Evolutionary conservation across 2,113 vertebrate species (phyloP).

Genomic region (Mugil cephalus): DNA sequence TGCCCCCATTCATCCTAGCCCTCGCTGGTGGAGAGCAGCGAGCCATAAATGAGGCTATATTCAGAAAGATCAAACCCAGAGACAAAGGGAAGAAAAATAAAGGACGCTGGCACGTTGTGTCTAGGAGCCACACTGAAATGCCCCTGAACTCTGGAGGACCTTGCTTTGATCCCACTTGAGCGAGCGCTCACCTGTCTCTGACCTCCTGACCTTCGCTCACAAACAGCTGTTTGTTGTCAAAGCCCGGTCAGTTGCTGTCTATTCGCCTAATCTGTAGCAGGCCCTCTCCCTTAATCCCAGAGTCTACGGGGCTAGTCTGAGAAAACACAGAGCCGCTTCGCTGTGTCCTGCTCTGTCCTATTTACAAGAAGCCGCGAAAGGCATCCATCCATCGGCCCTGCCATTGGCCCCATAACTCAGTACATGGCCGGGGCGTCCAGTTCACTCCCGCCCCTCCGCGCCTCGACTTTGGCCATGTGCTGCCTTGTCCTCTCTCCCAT

Average conservation of each 20-base stretch:
- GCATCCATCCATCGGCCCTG: conserved; percentile 40
- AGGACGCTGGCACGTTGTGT: conserved; percentile 17
- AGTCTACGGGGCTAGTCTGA: conserved; percentile 15
- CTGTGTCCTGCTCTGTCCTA: conserved; percentile 31
- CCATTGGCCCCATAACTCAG: conserved; percentile 36
- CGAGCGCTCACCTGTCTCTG: conserved; percentile 29
- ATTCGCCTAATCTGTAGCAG: conserved; percentile 37
- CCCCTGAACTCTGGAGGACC: conserved; percentile 58
- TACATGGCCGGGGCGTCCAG: conserved; percentile 16
- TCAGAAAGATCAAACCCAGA: conserved; percentile 47
- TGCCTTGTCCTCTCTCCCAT: conserved; percentile 24
- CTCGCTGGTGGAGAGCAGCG: conserved; percentile 14
- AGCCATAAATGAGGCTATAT: conserved; percentile 49
- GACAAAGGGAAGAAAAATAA: conserved; percentile 33
- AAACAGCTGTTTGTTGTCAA: conserved; percentile 52
- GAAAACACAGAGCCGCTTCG: conserved; percentile 17
- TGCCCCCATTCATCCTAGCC: conserved; percentile 26
- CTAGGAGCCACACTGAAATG: conserved; percentile 30
- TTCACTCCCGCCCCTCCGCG: conserved; percentile 21
- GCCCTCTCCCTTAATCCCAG: conserved; percentile 23
- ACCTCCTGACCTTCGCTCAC: conserved; percentile 41
- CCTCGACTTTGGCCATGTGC: conserved; percentile 26
- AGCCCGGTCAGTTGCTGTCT: conserved; percentile 31
- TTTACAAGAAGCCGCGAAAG: conserved; percentile 59
- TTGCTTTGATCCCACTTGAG: conserved; percentile 14